These are phyloP conservation scores for Pseudotriccus pelzelni DNA, from an alignment of 2,797 vertebrate species.

Conservation along the genomic window DNA sequence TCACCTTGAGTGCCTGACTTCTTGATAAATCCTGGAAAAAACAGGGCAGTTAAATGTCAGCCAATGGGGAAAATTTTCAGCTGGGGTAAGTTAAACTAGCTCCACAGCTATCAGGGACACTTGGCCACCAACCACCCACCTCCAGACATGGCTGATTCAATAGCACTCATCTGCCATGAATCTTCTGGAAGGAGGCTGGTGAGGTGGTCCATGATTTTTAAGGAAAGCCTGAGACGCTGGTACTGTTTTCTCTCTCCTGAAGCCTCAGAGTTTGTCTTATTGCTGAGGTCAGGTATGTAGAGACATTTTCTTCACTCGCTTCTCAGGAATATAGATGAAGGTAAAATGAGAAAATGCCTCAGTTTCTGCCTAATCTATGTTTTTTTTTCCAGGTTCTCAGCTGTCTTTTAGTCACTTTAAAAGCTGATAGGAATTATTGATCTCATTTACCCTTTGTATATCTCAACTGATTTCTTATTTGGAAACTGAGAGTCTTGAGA, in stretches of 20 bases:
- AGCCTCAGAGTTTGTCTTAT: background rate
- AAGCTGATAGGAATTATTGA: conserved; percentile 24
- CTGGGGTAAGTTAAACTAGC: background rate
- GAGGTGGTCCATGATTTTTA: background rate
- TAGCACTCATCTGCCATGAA: background rate
- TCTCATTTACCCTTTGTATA: conserved; percentile 7
- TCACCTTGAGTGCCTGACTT: conserved; percentile 24
- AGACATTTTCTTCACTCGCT: background rate
- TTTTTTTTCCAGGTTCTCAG: background rate
- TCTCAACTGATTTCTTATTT: conserved; percentile 24
- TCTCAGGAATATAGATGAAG: background rate
- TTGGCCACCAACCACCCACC: background rate
- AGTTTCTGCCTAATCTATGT: background rate
- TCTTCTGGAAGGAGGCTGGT: background rate
- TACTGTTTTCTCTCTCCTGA: background rate
- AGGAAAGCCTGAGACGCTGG: background rate
- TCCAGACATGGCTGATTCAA: background rate
- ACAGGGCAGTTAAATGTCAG: conserved; percentile 24
- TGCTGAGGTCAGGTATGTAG: background rate
- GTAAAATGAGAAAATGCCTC: conserved; percentile 6
- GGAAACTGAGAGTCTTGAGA: background rate
- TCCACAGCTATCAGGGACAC: background rate
- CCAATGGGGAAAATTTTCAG: background rate
- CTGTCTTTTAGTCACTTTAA: background rate
- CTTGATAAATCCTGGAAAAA: conserved; percentile 27